A percentile compares a stretch with the other conserved stretches of the same genome.
These are phyloP conservation scores for Cavia aperea DNA, from an alignment of 2,113 vertebrate genomes.

Conservation along the genomic window DNA sequence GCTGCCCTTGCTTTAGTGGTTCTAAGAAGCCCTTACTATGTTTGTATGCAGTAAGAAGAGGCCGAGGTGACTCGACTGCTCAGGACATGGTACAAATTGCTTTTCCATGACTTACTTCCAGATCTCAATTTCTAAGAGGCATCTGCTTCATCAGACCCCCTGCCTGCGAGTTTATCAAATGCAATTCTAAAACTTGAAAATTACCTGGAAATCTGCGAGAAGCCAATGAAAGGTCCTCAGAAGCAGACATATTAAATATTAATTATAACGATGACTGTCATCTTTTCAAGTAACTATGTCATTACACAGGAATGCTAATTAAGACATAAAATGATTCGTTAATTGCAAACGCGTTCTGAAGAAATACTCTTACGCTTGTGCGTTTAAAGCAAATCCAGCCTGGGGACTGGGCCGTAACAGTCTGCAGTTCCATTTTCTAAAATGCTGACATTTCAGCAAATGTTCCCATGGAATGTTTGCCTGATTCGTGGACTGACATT, in stretches of 20 bases:
- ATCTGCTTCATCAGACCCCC: constrained; percentile 1
- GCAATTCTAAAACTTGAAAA: constrained; percentile 55
- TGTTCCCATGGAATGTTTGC: constrained; percentile 75
- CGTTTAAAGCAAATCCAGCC: constrained; percentile 63
- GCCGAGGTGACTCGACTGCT: not conserved
- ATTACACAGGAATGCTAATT: constrained; percentile 64
- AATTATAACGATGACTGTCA: constrained; percentile 55
- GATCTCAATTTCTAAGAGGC: constrained; percentile 25
- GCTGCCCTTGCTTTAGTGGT: not conserved
- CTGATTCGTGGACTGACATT: constrained; percentile 78
- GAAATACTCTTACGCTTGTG: constrained; percentile 49
- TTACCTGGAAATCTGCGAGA: constrained; percentile 50
- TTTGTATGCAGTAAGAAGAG: constrained; percentile 21
- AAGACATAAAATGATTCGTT: constrained; percentile 52
- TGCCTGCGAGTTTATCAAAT: constrained; percentile 24
- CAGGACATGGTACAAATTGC: not conserved
- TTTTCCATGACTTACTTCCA: constrained; percentile 19
- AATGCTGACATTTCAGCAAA: constrained; percentile 77
- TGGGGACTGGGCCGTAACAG: constrained; percentile 61
- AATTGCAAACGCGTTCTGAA: constrained; percentile 58
- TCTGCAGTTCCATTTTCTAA: constrained; percentile 69
- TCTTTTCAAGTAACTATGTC: constrained; percentile 68
- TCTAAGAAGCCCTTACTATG: constrained; percentile 21
- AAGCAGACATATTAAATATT: constrained; percentile 63
- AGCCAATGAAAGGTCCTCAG: constrained; percentile 39